Evolutionary conservation across 2,113 vertebrate genomes (phyloP).

Genomic region (Dromaius novaehollandiae): DNA sequence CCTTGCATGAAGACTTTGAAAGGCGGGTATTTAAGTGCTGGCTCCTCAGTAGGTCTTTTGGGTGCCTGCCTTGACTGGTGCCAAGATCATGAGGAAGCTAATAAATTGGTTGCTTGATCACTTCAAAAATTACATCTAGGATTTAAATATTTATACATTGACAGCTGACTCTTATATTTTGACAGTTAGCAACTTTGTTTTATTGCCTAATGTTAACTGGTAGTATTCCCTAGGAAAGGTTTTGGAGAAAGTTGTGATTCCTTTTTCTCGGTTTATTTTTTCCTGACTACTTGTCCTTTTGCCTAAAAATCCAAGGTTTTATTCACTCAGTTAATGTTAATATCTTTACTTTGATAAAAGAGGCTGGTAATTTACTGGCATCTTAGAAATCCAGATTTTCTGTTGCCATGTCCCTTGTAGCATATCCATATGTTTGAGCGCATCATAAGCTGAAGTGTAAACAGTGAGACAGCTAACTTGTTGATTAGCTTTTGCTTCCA

Average conservation of each 20-base stretch:
- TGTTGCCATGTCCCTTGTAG: not conserved
- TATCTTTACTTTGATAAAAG: not conserved
- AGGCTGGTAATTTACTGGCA: not conserved
- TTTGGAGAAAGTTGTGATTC: not conserved
- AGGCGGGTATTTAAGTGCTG: not conserved
- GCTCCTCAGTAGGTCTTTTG: not conserved
- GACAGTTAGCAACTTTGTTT: not conserved
- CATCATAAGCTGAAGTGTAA: not conserved
- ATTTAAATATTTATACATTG: not conserved
- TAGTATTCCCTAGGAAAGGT: not conserved
- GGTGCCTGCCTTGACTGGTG: not conserved
- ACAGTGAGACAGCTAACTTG: not conserved
- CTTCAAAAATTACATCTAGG: not conserved
- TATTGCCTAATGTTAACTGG: not conserved
- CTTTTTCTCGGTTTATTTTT: not conserved
- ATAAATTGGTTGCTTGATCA: not conserved
- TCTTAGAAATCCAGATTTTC: not conserved
- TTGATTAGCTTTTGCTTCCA: not conserved
- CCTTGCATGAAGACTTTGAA: not conserved
- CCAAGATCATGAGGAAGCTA: not conserved
- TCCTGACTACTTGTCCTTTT: not conserved
- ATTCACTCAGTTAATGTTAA: not conserved
- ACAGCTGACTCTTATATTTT: not conserved
- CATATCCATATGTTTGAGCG: rapidly evolving
- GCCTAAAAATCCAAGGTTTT: not conserved